A percentile compares a stretch with the other conserved stretches of the same genome.
Evolutionary conservation across 2,113 vertebrate genomes (phyloP).

Genomic region (Grus americana): DNA sequence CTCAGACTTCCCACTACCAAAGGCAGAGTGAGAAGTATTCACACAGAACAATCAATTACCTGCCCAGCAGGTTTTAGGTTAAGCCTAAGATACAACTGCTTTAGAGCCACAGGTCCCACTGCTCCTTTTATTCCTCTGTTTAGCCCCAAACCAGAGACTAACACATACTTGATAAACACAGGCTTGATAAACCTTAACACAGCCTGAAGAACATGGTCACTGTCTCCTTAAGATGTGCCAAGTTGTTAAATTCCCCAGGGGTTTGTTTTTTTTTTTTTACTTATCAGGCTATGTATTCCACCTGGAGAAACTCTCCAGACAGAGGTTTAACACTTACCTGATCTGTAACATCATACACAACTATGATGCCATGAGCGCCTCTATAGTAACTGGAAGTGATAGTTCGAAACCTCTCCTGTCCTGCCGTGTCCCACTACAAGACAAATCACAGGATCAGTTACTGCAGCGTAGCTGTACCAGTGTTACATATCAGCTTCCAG

Average conservation of each 20-base stretch:
- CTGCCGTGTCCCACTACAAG: slow-evolving; percentile 95
- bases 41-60: background rate
- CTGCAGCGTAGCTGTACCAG: background rate
- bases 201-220: background rate
- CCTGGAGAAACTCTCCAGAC: background rate
- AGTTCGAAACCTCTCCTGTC: slow-evolving; percentile 95
- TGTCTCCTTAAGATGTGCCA: background rate
- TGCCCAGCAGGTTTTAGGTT: background rate
- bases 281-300: background rate
- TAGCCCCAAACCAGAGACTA: background rate
- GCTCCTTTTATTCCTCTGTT: background rate
- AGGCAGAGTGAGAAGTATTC: background rate
- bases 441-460: background rate
- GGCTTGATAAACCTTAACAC: background rate
- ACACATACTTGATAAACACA: too few species aligned
- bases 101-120: background rate
- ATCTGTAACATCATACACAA: slow-evolving; percentile 97
- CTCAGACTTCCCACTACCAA: background rate
- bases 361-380: slow-evolving; percentile 97
- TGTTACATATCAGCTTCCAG: background rate
- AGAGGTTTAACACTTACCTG: slow-evolving; percentile 79
- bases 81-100: background rate
- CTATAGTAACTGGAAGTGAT: slow-evolving; percentile 99
- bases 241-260: background rate
- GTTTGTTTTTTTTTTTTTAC: background rate